phyloP scores from a whole-genome alignment of 1,140 invertebrate genomes.

The Listronotus bonariensis region DNA sequence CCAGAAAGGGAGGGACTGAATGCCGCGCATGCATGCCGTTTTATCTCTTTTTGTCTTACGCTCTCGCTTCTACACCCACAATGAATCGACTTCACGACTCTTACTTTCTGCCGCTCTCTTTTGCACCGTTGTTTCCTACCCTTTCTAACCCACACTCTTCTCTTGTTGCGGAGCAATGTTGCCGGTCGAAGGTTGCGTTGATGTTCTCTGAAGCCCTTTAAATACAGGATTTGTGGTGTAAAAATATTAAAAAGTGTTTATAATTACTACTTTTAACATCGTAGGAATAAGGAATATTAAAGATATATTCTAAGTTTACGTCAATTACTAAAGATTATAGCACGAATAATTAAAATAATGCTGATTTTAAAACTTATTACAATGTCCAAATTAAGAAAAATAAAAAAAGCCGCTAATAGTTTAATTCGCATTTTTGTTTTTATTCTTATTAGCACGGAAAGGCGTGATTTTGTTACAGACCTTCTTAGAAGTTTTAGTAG shows the following conservation, averaged over 20 bases:
- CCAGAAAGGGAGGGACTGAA: constrained; percentile 52
- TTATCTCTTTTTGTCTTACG: constrained; percentile 56
- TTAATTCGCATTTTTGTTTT: too few relatives aligned
- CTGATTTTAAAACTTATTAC: too few relatives aligned
- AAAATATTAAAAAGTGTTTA: not conserved
- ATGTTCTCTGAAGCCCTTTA: constrained; percentile 2
- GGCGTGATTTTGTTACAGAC: too few relatives aligned
- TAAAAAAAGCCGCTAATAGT: too few relatives aligned
- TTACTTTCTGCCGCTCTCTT: constrained; percentile 43
- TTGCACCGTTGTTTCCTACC: constrained; percentile 7
- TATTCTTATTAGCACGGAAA: too few relatives aligned
- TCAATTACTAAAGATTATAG: too few relatives aligned
- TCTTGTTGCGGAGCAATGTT: constrained; percentile 27
- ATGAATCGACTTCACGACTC: constrained; percentile 44
- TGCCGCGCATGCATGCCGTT: constrained; percentile 55
- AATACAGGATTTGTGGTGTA: not conserved
- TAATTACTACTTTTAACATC: too few relatives aligned
- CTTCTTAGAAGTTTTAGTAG: too few relatives aligned
- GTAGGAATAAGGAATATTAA: too few relatives aligned
- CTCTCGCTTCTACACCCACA: constrained; percentile 50
- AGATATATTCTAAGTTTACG: too few relatives aligned
- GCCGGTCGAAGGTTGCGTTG: constrained; percentile 20
- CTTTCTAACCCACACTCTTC: not conserved
- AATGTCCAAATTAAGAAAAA: too few relatives aligned
- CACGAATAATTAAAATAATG: too few relatives aligned